Evolutionary conservation across 2,797 vertebrate species (phyloP), one percentile per base, ranked within the genome.

Genomic region (Salarias fasciatus): DNA sequence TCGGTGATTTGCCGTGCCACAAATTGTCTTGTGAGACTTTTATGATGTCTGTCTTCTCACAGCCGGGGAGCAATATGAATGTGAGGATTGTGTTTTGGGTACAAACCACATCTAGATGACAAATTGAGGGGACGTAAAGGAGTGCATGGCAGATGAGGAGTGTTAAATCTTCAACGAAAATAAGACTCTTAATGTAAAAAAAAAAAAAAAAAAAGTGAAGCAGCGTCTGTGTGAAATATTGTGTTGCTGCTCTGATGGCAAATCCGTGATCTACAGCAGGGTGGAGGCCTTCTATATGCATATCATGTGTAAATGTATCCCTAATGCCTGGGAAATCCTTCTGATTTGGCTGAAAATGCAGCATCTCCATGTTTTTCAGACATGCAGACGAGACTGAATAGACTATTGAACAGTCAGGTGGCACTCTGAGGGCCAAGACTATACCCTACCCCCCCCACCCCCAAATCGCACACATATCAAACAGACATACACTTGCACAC

Each of bases 401-500:
- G 94, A 93, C 95, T 96, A 97, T 97, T 97, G 95, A 97, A 95
- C 95, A 94, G 90, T 92, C 92, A 92, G 91, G 91, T 91, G 92
- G 88, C 82, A 87, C 85, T 84, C 75, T 59, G n/a, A 81, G 69
- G 77, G 78, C 54, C 82, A 42, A 48, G 64, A 70, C 67, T 18
- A 46, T 62, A 9, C 60, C 30, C 43, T 46, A 40, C 60, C 53
- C 59, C 62, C 9, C 60, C 30, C 43, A 46, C 40, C 60, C 53
- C 59, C 62, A 50, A 63, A 67, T 57, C 60, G 69, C 85, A 77
- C 87, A 89, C 82, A 86, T 89, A 87, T 88, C 84, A 87, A 92
- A 92, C 93, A 93, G 91, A 93, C 93, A 87, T 77, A 71, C 69
- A 82, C 77, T 80, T 61, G 66, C 82, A 65, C 82, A 82, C 90